These are phyloP conservation scores for Cairina moschata DNA, from an alignment of 2,113 vertebrate genomes.

Conservation along the genomic window DNA sequence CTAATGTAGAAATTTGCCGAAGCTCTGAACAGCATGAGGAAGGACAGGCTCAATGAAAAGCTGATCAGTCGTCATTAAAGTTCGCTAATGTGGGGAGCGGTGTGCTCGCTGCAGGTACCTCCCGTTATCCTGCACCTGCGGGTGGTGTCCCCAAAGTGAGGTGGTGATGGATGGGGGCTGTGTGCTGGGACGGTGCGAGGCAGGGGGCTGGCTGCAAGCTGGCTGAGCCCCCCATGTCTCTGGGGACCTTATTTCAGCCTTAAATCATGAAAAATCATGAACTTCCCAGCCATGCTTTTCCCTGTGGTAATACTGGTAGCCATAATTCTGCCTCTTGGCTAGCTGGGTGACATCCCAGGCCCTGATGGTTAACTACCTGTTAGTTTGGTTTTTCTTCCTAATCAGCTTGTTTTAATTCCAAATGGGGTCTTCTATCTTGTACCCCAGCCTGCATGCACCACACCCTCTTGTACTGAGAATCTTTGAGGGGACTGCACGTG, in stretches of 20 bases:
- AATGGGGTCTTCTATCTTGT: fast-evolving
- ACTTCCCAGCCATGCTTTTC: background rate
- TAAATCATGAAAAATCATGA: too few relatives aligned
- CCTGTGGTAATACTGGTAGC: background rate
- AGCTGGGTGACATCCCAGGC: background rate
- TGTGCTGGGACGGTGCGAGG: background rate
- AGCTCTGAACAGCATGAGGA: background rate
- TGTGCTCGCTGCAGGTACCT: background rate
- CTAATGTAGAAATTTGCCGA: constrained; percentile 46
- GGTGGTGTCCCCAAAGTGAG: background rate
- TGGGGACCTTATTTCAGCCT: too few relatives aligned
- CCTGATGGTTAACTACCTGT: background rate
- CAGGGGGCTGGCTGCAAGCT: background rate
- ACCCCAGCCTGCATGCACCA: background rate
- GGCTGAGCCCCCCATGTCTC: too few relatives aligned
- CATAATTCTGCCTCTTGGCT: background rate
- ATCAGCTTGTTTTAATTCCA: background rate
- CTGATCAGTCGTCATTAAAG: constrained; percentile 7
- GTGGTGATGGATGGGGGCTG: fast-evolving
- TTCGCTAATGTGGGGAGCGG: background rate
- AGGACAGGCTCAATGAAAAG: background rate
- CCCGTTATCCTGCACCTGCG: background rate
- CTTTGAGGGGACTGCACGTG: fast-evolving
- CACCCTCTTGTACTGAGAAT: background rate
- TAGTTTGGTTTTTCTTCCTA: background rate